A percentile compares a stretch with the other conserved stretches of the same genome.
Evolutionary conservation across 2,797 vertebrate species (phyloP).

Genomic region (Babyrousa celebensis): DNA sequence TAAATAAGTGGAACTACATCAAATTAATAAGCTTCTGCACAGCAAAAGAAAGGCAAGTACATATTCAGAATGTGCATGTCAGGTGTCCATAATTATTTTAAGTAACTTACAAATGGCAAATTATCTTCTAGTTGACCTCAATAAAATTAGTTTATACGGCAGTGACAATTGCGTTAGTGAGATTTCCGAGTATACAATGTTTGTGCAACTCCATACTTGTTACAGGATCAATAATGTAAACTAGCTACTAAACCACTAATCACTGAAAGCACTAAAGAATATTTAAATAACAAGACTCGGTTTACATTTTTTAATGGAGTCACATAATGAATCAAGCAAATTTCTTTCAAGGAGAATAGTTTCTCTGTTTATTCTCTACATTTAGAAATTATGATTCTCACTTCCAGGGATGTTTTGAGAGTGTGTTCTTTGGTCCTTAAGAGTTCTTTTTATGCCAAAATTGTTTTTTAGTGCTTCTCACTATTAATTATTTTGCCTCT

Average conservation of each 20-base stretch:
- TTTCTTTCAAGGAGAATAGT: not conserved
- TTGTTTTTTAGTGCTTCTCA: not conserved
- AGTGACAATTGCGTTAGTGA: not conserved
- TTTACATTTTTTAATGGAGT: not conserved
- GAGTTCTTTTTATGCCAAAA: conserved; percentile 19
- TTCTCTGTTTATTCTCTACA: not conserved
- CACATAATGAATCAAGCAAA: not conserved
- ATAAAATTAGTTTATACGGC: not conserved
- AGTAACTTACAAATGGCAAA: not conserved
- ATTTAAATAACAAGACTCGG: not conserved
- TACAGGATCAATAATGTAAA: not conserved
- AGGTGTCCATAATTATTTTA: not conserved
- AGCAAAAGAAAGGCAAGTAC: not conserved
- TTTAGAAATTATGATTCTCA: not conserved
- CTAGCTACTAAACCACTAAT: not conserved
- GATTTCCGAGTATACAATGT: not conserved
- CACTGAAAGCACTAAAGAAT: not conserved
- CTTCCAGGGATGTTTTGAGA: not conserved
- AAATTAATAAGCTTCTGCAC: not conserved
- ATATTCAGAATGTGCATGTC: not conserved
- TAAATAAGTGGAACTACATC: not conserved
- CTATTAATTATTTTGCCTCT: not conserved
- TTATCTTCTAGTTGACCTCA: not conserved
- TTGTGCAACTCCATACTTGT: not conserved
- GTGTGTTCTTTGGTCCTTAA: not conserved